Evolutionary conservation across 2,113 vertebrate species (phyloP).

Genomic region (Oxyura jamaicensis): DNA sequence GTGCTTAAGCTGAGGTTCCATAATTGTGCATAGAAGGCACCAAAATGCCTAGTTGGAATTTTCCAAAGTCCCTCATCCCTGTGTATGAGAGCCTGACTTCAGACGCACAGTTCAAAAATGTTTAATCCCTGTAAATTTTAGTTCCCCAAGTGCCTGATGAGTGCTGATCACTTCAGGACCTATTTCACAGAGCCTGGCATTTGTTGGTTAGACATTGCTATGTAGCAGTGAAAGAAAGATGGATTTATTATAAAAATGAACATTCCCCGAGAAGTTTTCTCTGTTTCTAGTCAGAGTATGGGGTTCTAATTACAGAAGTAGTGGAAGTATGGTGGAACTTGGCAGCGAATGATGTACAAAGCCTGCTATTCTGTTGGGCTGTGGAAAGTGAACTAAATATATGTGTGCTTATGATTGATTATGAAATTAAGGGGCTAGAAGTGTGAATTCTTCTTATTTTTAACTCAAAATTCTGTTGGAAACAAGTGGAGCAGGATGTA

Average conservation of each 20-base stretch:
- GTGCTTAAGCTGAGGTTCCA: neutral
- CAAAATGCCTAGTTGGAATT: neutral
- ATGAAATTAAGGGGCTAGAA: neutral
- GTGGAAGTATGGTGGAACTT: neutral
- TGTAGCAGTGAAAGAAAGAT: neutral
- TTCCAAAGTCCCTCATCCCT: neutral
- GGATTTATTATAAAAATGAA: neutral
- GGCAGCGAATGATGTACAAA: neutral
- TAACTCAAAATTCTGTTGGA: neutral
- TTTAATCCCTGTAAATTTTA: neutral
- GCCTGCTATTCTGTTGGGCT: neutral
- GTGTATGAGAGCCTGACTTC: neutral
- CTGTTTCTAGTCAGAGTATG: neutral
- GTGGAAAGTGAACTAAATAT: neutral
- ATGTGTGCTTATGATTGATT: neutral
- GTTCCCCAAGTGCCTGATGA: neutral
- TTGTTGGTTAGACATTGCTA: neutral
- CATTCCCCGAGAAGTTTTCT: neutral
- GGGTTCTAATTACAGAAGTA: neutral
- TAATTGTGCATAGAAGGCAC: neutral
- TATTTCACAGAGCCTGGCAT: neutral
- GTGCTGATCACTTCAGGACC: neutral
- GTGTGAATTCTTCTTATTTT: neutral
- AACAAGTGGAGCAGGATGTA: neutral
- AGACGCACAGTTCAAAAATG: neutral